Conservation (phyloP, 2,113 vertebrate genomes). For the Myanophis thanlyinensis region DNA sequence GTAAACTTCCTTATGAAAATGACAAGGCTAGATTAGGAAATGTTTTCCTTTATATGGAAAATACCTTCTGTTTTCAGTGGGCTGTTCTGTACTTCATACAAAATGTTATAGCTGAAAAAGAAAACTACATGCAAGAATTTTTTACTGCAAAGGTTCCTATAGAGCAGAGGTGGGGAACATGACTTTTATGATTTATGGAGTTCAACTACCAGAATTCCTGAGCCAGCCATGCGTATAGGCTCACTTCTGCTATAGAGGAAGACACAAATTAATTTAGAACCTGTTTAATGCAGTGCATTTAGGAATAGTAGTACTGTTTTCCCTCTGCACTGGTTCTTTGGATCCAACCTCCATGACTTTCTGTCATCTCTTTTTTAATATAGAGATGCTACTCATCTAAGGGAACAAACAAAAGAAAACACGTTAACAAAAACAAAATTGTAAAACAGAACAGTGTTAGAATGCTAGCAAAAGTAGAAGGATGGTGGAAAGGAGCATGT, state of each 20-base stretch:
- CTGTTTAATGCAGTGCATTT: not conserved
- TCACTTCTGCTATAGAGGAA: not conserved
- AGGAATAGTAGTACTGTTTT: not conserved
- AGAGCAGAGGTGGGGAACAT: not conserved
- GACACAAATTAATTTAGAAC: not conserved
- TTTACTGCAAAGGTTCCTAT: not conserved
- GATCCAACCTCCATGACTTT: not conserved
- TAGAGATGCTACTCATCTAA: not conserved
- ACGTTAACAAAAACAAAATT: not conserved
- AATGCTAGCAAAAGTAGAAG: not conserved
- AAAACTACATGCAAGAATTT: not conserved
- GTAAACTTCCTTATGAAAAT: no score
- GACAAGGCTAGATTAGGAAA: not conserved
- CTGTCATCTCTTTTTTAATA: not conserved
- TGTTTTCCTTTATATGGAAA: not conserved
- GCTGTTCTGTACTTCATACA: not conserved
- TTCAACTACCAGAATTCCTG: no score
- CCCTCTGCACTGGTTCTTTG: not conserved
- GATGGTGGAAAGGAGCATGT: not conserved
- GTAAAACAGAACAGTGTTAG: not conserved
- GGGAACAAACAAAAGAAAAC: not conserved
- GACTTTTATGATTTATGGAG: no score
- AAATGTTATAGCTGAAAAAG: not conserved
- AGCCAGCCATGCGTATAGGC: no score
- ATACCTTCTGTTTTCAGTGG: not conserved